Conservation (phyloP, 2,113 vertebrate genomes). For the Arothron firmamentum region DNA sequence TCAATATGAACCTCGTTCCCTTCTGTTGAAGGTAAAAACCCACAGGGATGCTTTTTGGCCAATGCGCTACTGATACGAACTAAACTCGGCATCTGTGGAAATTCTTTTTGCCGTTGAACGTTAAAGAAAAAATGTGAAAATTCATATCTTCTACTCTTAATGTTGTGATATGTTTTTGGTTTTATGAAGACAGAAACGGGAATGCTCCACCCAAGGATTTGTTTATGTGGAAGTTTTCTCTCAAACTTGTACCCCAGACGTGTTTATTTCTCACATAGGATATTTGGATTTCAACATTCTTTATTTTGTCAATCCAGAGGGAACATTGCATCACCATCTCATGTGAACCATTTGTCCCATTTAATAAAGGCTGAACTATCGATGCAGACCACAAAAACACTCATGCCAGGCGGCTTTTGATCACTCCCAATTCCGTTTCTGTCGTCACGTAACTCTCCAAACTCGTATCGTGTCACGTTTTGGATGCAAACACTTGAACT, state of each 20-base stretch:
- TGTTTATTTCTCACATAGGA: conserved; percentile 48
- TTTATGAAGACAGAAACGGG: conserved; percentile 12
- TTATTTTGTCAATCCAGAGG: conserved; percentile 36
- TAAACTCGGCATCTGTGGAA: conserved; percentile 30
- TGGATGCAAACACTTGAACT: conserved; percentile 7
- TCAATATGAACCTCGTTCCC: conserved; percentile 26
- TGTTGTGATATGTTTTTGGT: conserved; percentile 3
- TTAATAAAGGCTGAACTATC: conserved; percentile 23
- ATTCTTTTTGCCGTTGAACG: conserved; percentile 17
- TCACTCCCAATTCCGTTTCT: conserved; percentile 24
- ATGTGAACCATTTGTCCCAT: conserved; percentile 29
- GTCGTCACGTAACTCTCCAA: conserved; percentile 20
- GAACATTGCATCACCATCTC: conserved; percentile 51
- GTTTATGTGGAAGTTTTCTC: conserved; percentile 38
- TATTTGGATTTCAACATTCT: conserved; percentile 52
- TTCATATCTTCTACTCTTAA: too few relatives aligned
- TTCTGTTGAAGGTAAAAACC: conserved; percentile 41
- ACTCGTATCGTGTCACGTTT: not conserved
- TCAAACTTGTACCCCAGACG: conserved; percentile 34
- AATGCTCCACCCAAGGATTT: conserved; percentile 25
- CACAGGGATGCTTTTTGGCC: conserved; percentile 17
- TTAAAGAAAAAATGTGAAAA: too few relatives aligned
- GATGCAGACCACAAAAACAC: conserved; percentile 25
- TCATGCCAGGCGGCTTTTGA: conserved; percentile 16
- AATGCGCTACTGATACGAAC: conserved; percentile 37